phyloP scores from a whole-genome alignment of 2,888 invertebrate genomes.

The Andrena trimmerana region DNA sequence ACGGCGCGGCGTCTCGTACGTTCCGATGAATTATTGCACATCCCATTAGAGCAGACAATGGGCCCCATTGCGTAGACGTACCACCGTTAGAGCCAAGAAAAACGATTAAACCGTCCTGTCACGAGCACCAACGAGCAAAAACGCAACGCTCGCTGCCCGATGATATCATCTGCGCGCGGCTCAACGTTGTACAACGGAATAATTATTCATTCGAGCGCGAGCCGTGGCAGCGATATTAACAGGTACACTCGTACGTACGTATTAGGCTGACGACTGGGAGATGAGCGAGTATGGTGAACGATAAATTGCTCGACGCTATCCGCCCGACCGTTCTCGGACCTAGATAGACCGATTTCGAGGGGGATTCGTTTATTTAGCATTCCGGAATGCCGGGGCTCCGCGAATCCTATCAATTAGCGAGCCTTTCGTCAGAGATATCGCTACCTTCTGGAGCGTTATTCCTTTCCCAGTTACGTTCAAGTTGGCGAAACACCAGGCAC shows the following conservation, averaged over 20 bases:
- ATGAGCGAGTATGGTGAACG: neutral
- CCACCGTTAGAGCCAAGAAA: slow-evolving; percentile 39
- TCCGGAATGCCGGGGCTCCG: neutral
- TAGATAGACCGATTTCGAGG: neutral
- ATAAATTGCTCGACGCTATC: neutral
- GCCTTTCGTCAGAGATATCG: neutral
- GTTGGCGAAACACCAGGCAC: slow-evolving; percentile 1
- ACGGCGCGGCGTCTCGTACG: slow-evolving; percentile 36
- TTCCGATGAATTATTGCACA: slow-evolving; percentile 68
- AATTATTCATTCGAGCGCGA: slow-evolving; percentile 25
- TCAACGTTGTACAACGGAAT: slow-evolving; percentile 20
- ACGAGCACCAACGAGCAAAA: slow-evolving; percentile 7
- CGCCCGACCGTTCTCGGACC: neutral
- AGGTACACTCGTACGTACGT: neutral
- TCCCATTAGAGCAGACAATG: slow-evolving; percentile 66
- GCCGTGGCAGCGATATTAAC: slow-evolving; percentile 18
- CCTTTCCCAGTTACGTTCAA: neutral
- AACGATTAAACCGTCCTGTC: slow-evolving; percentile 49
- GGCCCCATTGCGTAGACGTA: slow-evolving; percentile 42
- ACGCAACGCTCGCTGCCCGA: neutral
- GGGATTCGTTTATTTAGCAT: neutral
- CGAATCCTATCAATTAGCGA: slow-evolving; percentile 1
- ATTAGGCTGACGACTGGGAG: neutral
- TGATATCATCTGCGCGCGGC: slow-evolving; percentile 36
- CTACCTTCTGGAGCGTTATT: neutral